Percentiles rank a stretch among this genome's conserved stretches.
Evolutionary conservation across 2,113 vertebrate genomes (phyloP).

Genomic region (Mungos mungo): DNA sequence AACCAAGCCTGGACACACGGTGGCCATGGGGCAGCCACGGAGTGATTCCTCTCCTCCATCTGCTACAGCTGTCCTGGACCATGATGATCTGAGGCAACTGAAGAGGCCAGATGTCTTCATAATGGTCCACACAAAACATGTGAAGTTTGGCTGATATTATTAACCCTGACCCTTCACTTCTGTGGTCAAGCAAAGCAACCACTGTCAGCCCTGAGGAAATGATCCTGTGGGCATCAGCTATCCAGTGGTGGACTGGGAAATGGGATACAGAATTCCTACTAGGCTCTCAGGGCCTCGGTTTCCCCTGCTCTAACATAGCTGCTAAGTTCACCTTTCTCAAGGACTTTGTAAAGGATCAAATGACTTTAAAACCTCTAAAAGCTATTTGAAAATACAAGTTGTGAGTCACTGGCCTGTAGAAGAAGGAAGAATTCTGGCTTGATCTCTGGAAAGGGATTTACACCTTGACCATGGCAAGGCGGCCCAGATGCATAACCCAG

Average conservation of each 20-base stretch:
- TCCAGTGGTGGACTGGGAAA: background rate
- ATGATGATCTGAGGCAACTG: background rate
- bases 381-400: background rate
- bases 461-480: background rate
- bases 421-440: background rate
- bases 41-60: background rate
- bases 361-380: background rate
- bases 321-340: background rate
- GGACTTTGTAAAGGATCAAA: background rate
- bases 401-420: background rate
- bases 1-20: fast-evolving
- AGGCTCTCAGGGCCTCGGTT: background rate
- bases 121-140: background rate
- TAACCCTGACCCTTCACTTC: slow-evolving; percentile 24
- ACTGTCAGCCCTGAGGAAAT: background rate
- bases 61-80: background rate
- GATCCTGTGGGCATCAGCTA: background rate
- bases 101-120: background rate
- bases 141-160: background rate
- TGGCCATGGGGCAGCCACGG: fast-evolving
- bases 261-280: background rate
- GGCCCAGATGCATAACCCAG: too few species aligned
- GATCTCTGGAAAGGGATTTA: background rate
- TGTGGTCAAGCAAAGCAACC: background rate
- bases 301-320: background rate